phyloP scores from a whole-genome alignment of 2,888 invertebrate genomes.

The Alsophila aescularia region DNA sequence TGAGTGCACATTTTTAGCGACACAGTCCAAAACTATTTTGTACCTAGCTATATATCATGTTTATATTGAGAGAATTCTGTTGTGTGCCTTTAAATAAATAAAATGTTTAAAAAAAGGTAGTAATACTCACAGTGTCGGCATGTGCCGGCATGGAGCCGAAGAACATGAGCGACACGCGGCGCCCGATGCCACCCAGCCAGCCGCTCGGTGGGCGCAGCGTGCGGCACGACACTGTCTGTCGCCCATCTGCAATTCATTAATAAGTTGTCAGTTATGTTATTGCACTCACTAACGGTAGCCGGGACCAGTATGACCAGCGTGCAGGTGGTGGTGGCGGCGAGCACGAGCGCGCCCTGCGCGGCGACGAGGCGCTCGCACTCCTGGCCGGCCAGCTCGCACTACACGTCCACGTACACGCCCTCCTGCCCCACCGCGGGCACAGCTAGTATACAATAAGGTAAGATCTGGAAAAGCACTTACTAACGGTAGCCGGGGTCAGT shows the following conservation, averaged over 20 bases:
- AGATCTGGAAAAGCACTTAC: conserved; percentile 36
- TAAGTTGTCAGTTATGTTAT: too few species aligned
- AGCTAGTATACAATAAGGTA: too few species aligned
- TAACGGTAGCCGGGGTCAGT: conserved; percentile 52
- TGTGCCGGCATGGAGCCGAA: conserved; percentile 90
- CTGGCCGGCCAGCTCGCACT: conserved; percentile 94
- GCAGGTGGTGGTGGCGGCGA: conserved; percentile 97
- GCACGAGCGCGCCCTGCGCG: conserved; percentile 89
- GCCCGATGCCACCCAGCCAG: conserved; percentile 94
- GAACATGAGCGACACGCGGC: conserved; percentile 91
- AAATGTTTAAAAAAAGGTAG: too few species aligned
- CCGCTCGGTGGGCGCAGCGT: conserved; percentile 90
- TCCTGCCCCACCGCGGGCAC: conserved; percentile 95
- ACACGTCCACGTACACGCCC: conserved; percentile 92
- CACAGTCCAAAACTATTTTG: too few species aligned
- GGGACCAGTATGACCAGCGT: conserved; percentile 86
- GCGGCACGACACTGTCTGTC: conserved; percentile 87
- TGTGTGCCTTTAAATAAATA: too few species aligned
- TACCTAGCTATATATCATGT: too few species aligned
- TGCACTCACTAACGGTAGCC: conserved; percentile 18
- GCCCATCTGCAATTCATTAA: conserved; percentile 77
- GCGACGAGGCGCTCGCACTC: conserved; percentile 90
- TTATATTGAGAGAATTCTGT: too few species aligned
- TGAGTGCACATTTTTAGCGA: too few species aligned
- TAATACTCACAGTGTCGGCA: conserved; percentile 84